Percentiles rank a stretch among this genome's conserved stretches.
Conservation (phyloP, 1,140 invertebrate genomes). For the Sesamia nonagrioides region DNA sequence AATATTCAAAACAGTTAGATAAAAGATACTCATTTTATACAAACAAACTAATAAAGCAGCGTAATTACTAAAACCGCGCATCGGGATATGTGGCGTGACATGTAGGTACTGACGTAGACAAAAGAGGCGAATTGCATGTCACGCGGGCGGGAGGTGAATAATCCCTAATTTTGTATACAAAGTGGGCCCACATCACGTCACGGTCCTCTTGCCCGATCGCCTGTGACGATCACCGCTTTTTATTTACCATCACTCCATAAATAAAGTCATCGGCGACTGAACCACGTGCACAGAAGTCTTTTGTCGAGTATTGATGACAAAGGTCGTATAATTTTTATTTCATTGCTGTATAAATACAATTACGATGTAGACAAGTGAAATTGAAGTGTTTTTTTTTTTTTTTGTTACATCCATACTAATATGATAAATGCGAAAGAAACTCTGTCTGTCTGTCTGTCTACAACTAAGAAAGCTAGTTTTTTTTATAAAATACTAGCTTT, state of each 20-base stretch:
- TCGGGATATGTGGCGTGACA: slow-evolving; percentile 18
- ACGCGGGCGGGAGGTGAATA: slow-evolving; percentile 70
- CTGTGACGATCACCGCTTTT: slow-evolving; percentile 64
- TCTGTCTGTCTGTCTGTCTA: too few species aligned
- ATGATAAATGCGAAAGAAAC: too few species aligned
- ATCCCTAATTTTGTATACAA: slow-evolving; percentile 83
- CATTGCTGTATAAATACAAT: slow-evolving; percentile 9
- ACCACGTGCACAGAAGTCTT: slow-evolving; percentile 49
- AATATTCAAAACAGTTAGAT: too few species aligned
- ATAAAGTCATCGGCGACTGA: slow-evolving; percentile 59
- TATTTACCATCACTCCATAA: slow-evolving; percentile 50
- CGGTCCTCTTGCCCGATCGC: slow-evolving; percentile 60
- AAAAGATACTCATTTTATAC: not conserved
- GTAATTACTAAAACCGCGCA: not conserved
- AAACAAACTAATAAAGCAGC: not conserved
- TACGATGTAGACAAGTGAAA: not conserved
- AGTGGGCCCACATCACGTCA: slow-evolving; percentile 70
- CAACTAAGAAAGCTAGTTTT: too few species aligned
- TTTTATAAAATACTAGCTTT: too few species aligned
- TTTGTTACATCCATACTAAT: too few species aligned
- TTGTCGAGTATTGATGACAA: slow-evolving; percentile 39
- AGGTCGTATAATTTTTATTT: slow-evolving; percentile 41
- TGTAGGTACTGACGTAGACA: slow-evolving; percentile 41
- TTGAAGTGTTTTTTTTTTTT: not conserved
- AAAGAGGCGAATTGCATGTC: slow-evolving; percentile 59